Percentiles rank a stretch among this genome's conserved stretches.
Evolutionary conservation across 2,113 vertebrate genomes (phyloP).

Genomic region (Cygnus atratus): DNA sequence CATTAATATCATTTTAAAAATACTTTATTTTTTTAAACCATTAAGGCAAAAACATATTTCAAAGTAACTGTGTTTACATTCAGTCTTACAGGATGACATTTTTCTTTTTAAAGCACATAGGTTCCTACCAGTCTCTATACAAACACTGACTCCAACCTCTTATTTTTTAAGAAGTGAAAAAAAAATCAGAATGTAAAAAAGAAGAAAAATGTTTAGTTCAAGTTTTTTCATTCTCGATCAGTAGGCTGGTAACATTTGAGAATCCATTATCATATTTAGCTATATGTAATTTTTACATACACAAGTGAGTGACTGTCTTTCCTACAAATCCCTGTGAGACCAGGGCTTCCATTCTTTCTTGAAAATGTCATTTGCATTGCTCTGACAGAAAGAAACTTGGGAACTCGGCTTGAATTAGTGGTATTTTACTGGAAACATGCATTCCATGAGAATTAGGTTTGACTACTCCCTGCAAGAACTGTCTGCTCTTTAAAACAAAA

Average conservation of each 20-base stretch:
- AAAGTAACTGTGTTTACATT: conserved; percentile 77
- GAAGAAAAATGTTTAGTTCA: conserved; percentile 33
- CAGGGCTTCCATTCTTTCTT: background rate
- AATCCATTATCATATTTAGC: background rate
- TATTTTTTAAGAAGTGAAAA: background rate
- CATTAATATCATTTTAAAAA: conserved; percentile 68
- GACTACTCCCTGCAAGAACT: background rate
- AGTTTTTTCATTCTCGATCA: conserved; percentile 42
- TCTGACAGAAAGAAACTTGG: background rate
- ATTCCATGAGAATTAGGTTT: background rate
- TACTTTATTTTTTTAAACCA: conserved; percentile 76
- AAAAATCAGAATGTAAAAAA: conserved; percentile 33
- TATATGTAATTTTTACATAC: background rate
- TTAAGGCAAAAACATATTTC: conserved; percentile 76
- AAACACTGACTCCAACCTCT: conserved; percentile 51
- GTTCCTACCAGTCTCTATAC: conserved; percentile 50
- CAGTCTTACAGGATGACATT: conserved; percentile 66
- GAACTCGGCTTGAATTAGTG: background rate
- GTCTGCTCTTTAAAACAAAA: background rate
- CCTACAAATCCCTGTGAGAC: background rate
- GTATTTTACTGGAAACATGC: background rate
- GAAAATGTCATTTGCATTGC: background rate
- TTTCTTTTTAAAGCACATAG: conserved; percentile 8
- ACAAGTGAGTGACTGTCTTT: background rate
- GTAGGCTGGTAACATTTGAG: conserved; percentile 9